Conservation (phyloP, 2,888 invertebrate genomes). For the Agrotis clavis region DNA sequence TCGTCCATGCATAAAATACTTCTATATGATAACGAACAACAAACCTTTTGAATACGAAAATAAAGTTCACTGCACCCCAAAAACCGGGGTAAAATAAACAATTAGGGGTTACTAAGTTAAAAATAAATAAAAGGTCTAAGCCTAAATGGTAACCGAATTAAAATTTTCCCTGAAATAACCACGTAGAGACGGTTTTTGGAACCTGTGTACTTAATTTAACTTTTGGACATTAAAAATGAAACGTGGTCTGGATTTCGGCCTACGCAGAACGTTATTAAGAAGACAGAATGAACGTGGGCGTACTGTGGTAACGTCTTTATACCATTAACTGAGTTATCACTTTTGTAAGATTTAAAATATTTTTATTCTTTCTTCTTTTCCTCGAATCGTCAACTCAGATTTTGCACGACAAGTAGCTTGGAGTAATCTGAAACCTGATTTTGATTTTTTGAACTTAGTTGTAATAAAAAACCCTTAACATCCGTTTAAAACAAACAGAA, state of each 20-base stretch:
- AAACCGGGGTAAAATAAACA: not conserved
- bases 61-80: not conserved
- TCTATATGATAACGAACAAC: too few relatives aligned
- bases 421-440: too few relatives aligned
- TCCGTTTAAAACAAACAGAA: too few relatives aligned
- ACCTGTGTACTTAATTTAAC: constrained; percentile 29
- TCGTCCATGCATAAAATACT: too few relatives aligned
- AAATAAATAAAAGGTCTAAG: constrained; percentile 4
- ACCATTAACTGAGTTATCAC: not conserved
- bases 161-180: constrained; percentile 14
- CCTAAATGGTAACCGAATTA: constrained; percentile 7
- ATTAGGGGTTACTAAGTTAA: not conserved
- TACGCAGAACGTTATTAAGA: constrained; percentile 14
- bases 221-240: constrained; percentile 25
- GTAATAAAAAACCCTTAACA: too few relatives aligned
- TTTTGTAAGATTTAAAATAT: not conserved
- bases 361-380: not conserved
- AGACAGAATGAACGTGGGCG: not conserved
- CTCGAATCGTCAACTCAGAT: too few relatives aligned
- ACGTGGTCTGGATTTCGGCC: constrained; percentile 17
- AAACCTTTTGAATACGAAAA: too few relatives aligned
- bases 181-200: not conserved
- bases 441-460: too few relatives aligned
- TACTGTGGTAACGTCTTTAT: not conserved
- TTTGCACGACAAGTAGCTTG: too few relatives aligned